Conservation (phyloP, 2,113 vertebrate species). For the Ciconia maguari region DNA sequence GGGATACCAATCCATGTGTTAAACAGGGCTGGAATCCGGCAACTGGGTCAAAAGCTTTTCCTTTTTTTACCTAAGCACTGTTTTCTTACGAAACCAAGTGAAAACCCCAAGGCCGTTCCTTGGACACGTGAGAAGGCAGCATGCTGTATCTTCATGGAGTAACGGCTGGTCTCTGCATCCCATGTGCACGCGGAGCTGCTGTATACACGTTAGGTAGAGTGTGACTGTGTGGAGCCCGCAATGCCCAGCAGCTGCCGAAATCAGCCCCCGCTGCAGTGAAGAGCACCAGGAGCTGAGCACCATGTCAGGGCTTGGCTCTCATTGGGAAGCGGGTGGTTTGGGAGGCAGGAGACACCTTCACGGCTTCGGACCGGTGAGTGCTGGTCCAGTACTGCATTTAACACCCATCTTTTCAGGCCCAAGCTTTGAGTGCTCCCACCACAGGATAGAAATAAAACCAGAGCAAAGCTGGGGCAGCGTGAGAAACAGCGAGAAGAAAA, state of each 20-base stretch:
- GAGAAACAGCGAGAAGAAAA: neutral
- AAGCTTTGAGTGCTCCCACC: neutral
- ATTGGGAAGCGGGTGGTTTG: neutral
- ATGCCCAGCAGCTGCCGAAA: neutral
- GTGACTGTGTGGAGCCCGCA: neutral
- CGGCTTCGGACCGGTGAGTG: neutral
- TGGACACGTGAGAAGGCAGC: neutral
- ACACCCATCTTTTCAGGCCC: neutral
- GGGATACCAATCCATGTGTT: neutral
- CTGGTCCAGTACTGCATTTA: neutral
- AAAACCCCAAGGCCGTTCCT: neutral
- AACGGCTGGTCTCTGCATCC: neutral
- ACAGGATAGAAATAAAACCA: neutral
- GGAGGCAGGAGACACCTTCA: neutral
- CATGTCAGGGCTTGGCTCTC: neutral
- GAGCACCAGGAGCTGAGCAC: neutral
- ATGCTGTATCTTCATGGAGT: neutral
- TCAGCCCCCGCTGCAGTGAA: neutral
- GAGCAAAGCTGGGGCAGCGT: neutral
- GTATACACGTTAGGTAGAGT: fast-evolving
- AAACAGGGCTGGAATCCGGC: neutral
- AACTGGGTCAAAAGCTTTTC: neutral
- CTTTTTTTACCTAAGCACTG: neutral
- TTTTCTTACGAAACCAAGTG: neutral
- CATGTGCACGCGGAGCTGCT: neutral